phyloP scores from a whole-genome alignment of 2,113 vertebrate species.

The Aldabrachelys gigantea region DNA sequence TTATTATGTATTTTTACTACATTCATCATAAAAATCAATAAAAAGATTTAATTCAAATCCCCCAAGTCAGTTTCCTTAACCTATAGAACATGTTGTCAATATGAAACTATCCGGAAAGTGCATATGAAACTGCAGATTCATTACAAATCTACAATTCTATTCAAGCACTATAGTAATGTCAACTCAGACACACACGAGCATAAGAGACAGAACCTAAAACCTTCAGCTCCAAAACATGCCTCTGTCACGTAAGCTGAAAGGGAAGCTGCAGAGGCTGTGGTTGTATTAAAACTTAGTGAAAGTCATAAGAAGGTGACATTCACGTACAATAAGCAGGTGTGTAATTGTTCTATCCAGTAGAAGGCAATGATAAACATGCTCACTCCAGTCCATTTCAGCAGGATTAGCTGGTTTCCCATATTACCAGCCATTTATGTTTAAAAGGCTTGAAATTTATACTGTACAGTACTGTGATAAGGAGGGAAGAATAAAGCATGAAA shows the following conservation, averaged over 20 bases:
- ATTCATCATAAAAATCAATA: neutral
- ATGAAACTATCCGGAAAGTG: neutral
- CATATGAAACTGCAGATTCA: neutral
- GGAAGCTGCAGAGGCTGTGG: neutral
- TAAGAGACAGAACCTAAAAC: neutral
- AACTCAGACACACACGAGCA: neutral
- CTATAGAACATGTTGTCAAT: neutral
- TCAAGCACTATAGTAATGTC: neutral
- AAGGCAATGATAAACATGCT: neutral
- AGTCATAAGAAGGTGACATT: neutral
- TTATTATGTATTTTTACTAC: neutral
- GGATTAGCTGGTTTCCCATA: neutral
- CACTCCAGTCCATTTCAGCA: neutral
- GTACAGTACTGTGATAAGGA: neutral
- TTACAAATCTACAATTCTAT: neutral
- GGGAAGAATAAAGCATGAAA: neutral
- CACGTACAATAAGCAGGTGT: neutral
- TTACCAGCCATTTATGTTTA: neutral
- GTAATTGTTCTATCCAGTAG: neutral
- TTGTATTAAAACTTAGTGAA: neutral
- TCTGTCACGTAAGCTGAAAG: neutral
- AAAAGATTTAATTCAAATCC: neutral
- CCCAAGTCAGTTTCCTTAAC: neutral
- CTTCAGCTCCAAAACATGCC: fast-evolving
- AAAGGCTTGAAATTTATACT: neutral